phyloP scores from a whole-genome alignment of 2,888 invertebrate species.

The Acanthosoma haemorrhoidale region DNA sequence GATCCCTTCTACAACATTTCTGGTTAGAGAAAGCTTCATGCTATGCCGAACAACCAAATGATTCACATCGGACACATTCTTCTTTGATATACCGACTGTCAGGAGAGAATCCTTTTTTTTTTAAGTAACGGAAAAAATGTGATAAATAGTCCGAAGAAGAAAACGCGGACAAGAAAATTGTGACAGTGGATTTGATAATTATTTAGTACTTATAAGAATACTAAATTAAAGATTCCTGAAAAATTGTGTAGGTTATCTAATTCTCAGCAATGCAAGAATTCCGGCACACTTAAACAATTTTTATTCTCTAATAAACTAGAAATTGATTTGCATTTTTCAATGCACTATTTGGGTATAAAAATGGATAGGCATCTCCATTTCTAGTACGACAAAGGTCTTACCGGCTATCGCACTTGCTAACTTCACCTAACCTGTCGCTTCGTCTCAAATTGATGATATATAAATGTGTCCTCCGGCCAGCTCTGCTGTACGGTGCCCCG shows the following conservation, averaged over 20 bases:
- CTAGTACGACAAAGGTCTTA: too few relatives aligned
- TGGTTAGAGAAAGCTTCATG: neutral
- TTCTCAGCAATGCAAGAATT: constrained; percentile 3
- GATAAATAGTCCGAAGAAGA: neutral
- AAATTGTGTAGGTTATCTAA: neutral
- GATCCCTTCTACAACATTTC: neutral
- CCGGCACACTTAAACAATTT: too few relatives aligned
- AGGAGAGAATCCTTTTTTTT: neutral
- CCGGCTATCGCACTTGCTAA: too few relatives aligned
- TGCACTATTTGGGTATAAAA: too few relatives aligned
- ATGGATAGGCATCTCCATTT: too few relatives aligned
- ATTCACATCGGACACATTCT: neutral
- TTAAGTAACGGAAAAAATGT: neutral
- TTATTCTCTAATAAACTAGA: too few relatives aligned
- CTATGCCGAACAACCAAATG: neutral
- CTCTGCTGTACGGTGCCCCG: too few relatives aligned
- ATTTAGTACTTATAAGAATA: neutral
- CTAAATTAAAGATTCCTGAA: constrained; percentile 1
- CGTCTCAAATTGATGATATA: too few relatives aligned
- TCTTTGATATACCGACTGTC: neutral
- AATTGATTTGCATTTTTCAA: too few relatives aligned
- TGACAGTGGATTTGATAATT: neutral
- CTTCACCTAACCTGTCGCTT: too few relatives aligned
- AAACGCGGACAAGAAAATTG: neutral
- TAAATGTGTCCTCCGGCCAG: too few relatives aligned